These are phyloP conservation scores for Lampris incognitus DNA, from an alignment of 2,113 vertebrate species.

Conservation along the genomic window DNA sequence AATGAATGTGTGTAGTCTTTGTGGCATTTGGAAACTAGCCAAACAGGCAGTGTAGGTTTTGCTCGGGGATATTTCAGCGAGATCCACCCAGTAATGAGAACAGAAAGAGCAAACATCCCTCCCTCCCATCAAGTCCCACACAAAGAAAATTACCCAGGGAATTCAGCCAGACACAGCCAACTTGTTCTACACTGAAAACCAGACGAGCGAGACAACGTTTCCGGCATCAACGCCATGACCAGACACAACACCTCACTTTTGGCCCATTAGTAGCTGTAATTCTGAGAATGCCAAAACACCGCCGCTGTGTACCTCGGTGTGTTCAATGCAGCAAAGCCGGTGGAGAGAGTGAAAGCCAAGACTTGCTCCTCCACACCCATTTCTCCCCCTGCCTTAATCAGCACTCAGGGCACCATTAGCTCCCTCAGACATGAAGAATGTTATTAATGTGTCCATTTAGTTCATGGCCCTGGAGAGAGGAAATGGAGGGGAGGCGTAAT, in stretches of 20 bases:
- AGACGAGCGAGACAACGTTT: background rate
- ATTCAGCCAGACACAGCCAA: background rate
- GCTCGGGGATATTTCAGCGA: background rate
- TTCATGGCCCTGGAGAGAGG: slow-evolving; percentile 63
- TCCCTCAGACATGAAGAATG: slow-evolving; percentile 53
- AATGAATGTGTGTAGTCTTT: slow-evolving; percentile 1
- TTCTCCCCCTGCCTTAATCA: slow-evolving; percentile 56
- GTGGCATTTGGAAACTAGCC: slow-evolving; percentile 44
- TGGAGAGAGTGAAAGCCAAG: slow-evolving; percentile 27
- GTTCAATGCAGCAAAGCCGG: background rate
- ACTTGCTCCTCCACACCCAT: slow-evolving; percentile 24
- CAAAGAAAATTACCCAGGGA: background rate
- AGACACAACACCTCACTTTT: background rate
- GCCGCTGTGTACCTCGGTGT: background rate
- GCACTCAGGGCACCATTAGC: slow-evolving; percentile 73
- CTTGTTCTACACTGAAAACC: background rate
- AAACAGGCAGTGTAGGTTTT: slow-evolving; percentile 58
- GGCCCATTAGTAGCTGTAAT: background rate
- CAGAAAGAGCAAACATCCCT: background rate
- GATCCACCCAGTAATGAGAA: slow-evolving; percentile 5
- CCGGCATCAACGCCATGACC: background rate
- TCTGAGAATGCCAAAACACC: background rate
- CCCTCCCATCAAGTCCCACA: background rate
- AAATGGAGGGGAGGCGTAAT: slow-evolving; percentile 69
- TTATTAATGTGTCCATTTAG: slow-evolving; percentile 76